phyloP scores from a whole-genome alignment of 2,888 invertebrate genomes.

The Stegana nigrithorax region DNA sequence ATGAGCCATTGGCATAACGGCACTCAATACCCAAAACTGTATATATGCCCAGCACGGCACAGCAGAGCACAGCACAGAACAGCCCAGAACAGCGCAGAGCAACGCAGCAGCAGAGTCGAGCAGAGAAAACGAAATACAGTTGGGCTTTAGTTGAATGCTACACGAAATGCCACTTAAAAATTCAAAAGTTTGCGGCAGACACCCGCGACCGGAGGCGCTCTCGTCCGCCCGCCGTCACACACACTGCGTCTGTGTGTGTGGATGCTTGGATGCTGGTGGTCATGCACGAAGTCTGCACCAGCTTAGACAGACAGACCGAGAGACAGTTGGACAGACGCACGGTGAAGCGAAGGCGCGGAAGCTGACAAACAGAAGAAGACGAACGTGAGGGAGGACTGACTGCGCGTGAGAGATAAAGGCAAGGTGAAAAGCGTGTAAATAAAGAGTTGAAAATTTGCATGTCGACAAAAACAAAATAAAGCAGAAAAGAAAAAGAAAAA shows the following conservation, averaged over 20 bases:
- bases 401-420: neutral
- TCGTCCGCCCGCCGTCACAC: neutral
- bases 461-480: neutral
- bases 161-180: slow-evolving; percentile 17
- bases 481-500: neutral
- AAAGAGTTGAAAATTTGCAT: slow-evolving; percentile 11
- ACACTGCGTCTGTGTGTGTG: slow-evolving; percentile 41
- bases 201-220: too few relatives aligned
- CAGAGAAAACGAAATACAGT: too few relatives aligned
- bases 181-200: slow-evolving; percentile 15
- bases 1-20: too few relatives aligned
- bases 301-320: neutral
- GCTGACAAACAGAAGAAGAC: slow-evolving; percentile 27
- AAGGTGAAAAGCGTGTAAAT: slow-evolving; percentile 3
- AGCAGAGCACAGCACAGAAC: neutral
- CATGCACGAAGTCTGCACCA: slow-evolving; percentile 31
- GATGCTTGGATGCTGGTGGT: slow-evolving; percentile 30
- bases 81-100: too few relatives aligned
- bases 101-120: too few relatives aligned
- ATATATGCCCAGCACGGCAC: neutral
- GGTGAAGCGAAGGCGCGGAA: neutral
- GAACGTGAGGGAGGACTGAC: neutral
- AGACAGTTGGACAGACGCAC: neutral
- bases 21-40: neutral
- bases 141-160: slow-evolving; percentile 3